Conservation (phyloP, 2,113 vertebrate species). For the Pterocles burchelli region DNA sequence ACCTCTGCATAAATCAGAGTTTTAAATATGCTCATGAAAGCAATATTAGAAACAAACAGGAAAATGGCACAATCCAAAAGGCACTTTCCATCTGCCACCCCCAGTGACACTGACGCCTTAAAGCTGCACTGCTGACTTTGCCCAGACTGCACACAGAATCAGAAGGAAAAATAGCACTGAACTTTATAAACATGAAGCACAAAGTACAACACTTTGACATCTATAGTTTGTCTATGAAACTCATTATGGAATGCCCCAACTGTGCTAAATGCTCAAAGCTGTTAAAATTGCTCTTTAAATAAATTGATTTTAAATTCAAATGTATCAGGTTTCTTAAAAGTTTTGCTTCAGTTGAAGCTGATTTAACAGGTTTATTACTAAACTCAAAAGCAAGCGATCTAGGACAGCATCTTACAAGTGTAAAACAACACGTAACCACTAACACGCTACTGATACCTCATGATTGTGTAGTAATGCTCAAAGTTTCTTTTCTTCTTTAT, state of each 20-base stretch:
- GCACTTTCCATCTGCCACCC: constrained; percentile 35
- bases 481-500: neutral
- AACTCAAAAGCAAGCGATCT: neutral
- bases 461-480: neutral
- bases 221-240: constrained; percentile 27
- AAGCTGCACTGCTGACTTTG: constrained; percentile 30
- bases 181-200: neutral
- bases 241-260: constrained; percentile 47
- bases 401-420: neutral
- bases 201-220: constrained; percentile 65
- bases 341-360: neutral
- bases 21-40: neutral
- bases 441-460: neutral
- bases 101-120: constrained; percentile 12
- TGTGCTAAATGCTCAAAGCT: constrained; percentile 46
- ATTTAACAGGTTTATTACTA: constrained; percentile 39
- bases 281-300: constrained; percentile 18
- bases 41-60: constrained; percentile 11
- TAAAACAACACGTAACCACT: neutral
- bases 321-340: constrained; percentile 30
- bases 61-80: neutral
- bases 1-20: neutral
- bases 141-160: neutral
- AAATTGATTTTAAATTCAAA: constrained; percentile 56
- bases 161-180: neutral